A percentile compares a stretch with the other conserved stretches of the same genome.
These are phyloP conservation scores for Threskiornis aethiopicus DNA, from an alignment of 2,797 vertebrate genomes.

Conservation along the genomic window DNA sequence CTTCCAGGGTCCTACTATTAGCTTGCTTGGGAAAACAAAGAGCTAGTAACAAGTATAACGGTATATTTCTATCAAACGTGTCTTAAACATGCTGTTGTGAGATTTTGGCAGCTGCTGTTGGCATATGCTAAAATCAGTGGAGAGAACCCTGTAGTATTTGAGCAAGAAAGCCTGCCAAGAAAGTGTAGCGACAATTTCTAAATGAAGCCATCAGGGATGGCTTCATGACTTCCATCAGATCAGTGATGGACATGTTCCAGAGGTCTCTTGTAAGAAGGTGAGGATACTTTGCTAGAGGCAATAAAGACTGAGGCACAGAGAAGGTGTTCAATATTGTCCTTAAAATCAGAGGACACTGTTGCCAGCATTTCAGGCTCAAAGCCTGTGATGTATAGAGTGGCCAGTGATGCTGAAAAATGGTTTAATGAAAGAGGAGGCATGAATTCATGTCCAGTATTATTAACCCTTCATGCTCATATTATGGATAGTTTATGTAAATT, in stretches of 20 bases:
- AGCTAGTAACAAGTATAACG: background rate
- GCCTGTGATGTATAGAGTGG: background rate
- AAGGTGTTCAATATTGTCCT: background rate
- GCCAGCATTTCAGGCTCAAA: background rate
- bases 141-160: background rate
- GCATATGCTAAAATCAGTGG: background rate
- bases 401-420: background rate
- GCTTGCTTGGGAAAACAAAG: background rate
- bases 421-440: background rate
- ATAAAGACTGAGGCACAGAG: accelerated
- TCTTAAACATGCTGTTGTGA: background rate
- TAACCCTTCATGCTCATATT: background rate
- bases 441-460: background rate
- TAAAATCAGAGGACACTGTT: background rate
- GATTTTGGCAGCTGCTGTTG: background rate
- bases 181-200: background rate
- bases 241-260: background rate
- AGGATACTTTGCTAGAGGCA: background rate
- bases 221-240: background rate
- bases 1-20: background rate
- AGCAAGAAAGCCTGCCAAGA: background rate
- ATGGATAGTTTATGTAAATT: background rate
- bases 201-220: background rate
- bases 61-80: background rate
- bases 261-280: background rate